A percentile compares a stretch with the other conserved stretches of the same genome.
Evolutionary conservation across 2,113 vertebrate species (phyloP).

Genomic region (Salvelinus namaycush): DNA sequence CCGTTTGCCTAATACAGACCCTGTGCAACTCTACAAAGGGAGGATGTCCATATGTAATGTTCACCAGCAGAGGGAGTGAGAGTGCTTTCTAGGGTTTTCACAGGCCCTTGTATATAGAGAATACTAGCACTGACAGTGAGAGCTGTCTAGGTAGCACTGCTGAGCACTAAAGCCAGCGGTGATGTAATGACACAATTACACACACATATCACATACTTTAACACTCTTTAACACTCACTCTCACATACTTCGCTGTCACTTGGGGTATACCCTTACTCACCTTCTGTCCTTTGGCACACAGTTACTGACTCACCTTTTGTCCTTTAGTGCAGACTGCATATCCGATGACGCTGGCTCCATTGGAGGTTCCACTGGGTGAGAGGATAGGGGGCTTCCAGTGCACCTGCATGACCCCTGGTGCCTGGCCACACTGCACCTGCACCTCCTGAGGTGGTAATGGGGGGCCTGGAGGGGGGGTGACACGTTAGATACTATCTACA

Average conservation of each 20-base stretch:
- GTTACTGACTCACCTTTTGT: conserved; percentile 80
- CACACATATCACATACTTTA: too few species aligned
- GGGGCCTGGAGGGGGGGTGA: conserved; percentile 76
- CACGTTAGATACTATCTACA: not conserved
- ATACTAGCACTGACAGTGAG: too few species aligned
- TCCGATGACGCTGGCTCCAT: conserved; percentile 89
- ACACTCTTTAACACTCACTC: too few species aligned
- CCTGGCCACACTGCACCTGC: conserved; percentile 81
- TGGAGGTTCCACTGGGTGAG: conserved; percentile 85
- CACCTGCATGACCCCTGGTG: conserved; percentile 82
- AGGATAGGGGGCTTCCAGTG: conserved; percentile 87
- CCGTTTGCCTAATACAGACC: not conserved
- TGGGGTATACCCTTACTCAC: not conserved
- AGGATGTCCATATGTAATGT: not conserved
- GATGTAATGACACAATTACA: too few species aligned
- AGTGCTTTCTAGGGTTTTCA: conserved; percentile 28
- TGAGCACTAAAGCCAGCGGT: too few species aligned
- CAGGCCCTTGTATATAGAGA: too few species aligned
- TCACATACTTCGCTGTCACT: not conserved
- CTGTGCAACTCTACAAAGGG: too few species aligned
- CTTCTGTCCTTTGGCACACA: not conserved
- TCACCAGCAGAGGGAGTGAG: conserved; percentile 62
- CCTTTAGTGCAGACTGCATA: conserved; percentile 92
- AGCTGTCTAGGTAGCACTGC: too few species aligned
- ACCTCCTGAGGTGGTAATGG: conserved; percentile 88